Conservation (phyloP, 2,888 invertebrate genomes). For the Busseola fusca region DNA sequence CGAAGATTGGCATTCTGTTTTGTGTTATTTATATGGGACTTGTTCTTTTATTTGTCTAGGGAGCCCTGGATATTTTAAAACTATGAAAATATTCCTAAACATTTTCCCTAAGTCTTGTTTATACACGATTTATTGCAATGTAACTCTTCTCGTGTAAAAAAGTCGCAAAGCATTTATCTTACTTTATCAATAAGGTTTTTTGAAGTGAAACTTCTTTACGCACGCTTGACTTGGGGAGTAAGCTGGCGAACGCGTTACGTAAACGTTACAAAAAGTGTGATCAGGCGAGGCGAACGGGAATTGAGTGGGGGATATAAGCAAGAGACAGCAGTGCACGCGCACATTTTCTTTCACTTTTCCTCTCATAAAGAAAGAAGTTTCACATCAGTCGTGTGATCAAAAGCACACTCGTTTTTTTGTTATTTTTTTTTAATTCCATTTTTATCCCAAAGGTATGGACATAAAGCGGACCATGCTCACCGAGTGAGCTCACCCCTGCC, state of each 20-base stretch:
- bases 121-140: not conserved
- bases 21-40: not conserved
- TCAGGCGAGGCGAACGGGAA: too few relatives aligned
- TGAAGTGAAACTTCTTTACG: too few relatives aligned
- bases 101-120: too few relatives aligned
- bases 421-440: not conserved
- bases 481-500: slow-evolving; percentile 86
- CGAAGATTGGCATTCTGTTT: slow-evolving; percentile 25
- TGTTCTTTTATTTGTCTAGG: not conserved
- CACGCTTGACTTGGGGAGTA: too few relatives aligned
- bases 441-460: slow-evolving; percentile 76
- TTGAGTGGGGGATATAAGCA: too few relatives aligned
- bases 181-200: not conserved
- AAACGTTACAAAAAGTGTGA: too few relatives aligned
- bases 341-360: too few relatives aligned
- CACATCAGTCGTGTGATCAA: too few relatives aligned
- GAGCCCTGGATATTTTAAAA: not conserved
- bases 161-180: not conserved
- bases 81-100: not conserved
- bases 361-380: too few relatives aligned
- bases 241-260: too few relatives aligned
- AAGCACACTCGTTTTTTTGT: too few relatives aligned
- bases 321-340: too few relatives aligned
- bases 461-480: slow-evolving; percentile 83
- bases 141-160: not conserved